Evolutionary conservation across 2,888 invertebrate genomes (phyloP).

Genomic region (Pecten maximus): DNA sequence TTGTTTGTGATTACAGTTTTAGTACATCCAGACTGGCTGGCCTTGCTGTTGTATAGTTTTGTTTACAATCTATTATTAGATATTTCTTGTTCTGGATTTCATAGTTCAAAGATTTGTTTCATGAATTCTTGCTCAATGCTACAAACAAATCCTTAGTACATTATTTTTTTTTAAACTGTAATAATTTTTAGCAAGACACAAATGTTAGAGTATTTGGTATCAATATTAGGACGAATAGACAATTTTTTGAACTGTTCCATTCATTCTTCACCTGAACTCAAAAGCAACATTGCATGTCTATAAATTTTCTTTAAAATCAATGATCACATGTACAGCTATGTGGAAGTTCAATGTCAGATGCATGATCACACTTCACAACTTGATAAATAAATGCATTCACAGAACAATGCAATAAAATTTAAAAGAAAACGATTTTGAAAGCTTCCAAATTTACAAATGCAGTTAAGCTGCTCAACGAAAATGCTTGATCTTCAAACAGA

Average conservation of each 20-base stretch:
- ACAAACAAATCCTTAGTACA: too few species aligned
- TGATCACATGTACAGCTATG: not conserved
- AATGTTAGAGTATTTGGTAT: too few species aligned
- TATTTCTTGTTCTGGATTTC: too few species aligned
- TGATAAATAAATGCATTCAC: not conserved
- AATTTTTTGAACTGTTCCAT: too few species aligned
- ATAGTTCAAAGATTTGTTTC: too few species aligned
- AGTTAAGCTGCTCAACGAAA: not conserved
- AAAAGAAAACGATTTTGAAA: not conserved
- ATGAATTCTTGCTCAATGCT: too few species aligned
- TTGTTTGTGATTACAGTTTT: not conserved
- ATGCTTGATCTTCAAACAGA: not conserved
- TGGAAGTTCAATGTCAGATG: not conserved
- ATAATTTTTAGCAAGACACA: too few species aligned
- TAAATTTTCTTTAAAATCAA: not conserved
- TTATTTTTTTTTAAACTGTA: too few species aligned
- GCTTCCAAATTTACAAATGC: not conserved
- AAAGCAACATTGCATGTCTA: not conserved
- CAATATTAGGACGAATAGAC: too few species aligned
- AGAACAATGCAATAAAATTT: not conserved
- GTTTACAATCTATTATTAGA: not conserved
- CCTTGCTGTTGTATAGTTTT: not conserved
- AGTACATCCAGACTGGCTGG: not conserved
- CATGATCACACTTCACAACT: conserved; percentile 3
- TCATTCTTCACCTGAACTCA: not conserved